Evolutionary conservation across 2,113 vertebrate genomes (phyloP).

Genomic region (Sclerurus mexicanus): DNA sequence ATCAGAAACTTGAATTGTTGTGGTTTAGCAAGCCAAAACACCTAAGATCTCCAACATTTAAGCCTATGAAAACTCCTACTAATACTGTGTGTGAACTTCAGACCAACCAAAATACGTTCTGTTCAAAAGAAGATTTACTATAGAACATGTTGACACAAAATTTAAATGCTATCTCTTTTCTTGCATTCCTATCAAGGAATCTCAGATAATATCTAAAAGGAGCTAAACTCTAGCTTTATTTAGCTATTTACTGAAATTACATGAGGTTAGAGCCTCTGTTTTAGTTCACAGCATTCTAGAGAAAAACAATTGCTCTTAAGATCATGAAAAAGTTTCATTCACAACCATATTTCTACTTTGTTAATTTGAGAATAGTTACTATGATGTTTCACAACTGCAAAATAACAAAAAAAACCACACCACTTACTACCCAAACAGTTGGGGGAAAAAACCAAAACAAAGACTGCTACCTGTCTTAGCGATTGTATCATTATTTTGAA

Average conservation of each 20-base stretch:
- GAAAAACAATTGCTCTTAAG: neutral
- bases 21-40: neutral
- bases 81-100: neutral
- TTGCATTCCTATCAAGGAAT: constrained; percentile 21
- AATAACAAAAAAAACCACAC: neutral
- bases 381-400: neutral
- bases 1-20: neutral
- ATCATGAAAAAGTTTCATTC: neutral
- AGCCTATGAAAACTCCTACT: neutral
- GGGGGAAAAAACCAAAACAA: neutral
- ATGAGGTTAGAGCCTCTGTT: neutral
- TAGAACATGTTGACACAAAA: neutral
- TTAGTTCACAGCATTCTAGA: neutral
- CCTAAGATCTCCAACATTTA: neutral
- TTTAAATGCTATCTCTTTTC: constrained; percentile 21
- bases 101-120: neutral
- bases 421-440: neutral
- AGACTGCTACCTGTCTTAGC: neutral
- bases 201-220: neutral
- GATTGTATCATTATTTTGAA: neutral
- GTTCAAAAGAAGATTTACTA: neutral
- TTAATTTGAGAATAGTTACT: neutral
- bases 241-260: constrained; percentile 9
- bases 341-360: neutral
- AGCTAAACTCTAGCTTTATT: constrained; percentile 37